Conservation (phyloP, 2,113 vertebrate species). For the Sylvicapra grimmia region DNA sequence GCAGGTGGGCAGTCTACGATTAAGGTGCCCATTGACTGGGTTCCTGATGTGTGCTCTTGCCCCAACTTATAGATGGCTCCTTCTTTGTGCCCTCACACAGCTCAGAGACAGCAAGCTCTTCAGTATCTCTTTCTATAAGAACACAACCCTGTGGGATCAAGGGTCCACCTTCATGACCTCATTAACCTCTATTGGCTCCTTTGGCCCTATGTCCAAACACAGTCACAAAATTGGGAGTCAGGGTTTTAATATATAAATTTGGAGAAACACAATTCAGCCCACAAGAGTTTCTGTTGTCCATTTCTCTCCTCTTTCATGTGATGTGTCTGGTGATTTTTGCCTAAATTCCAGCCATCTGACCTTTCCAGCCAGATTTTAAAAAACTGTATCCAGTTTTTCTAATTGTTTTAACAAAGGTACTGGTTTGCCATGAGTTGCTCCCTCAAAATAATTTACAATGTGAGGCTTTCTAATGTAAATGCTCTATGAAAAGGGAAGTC, state of each 20-base stretch:
- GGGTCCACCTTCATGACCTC: neutral
- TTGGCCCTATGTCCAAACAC: neutral
- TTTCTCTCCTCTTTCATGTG: neutral
- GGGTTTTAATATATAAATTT: neutral
- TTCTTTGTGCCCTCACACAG: neutral
- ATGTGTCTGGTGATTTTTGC: neutral
- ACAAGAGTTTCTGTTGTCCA: neutral
- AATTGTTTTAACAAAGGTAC: neutral
- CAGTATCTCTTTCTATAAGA: neutral
- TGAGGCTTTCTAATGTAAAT: neutral
- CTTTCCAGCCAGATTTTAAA: neutral
- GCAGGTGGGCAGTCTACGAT: neutral
- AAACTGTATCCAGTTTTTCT: neutral
- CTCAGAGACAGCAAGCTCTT: neutral
- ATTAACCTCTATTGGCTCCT: neutral
- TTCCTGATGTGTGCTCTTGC: neutral
- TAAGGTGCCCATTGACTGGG: neutral
- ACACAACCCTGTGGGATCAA: neutral
- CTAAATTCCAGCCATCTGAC: neutral
- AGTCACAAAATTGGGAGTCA: neutral
- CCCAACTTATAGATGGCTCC: neutral
- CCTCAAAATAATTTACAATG: neutral
- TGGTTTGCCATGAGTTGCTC: neutral
- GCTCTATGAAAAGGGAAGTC: neutral
- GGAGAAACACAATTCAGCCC: neutral